phyloP scores from a whole-genome alignment of 2,888 invertebrate genomes.

The Heliconius erato region DNA sequence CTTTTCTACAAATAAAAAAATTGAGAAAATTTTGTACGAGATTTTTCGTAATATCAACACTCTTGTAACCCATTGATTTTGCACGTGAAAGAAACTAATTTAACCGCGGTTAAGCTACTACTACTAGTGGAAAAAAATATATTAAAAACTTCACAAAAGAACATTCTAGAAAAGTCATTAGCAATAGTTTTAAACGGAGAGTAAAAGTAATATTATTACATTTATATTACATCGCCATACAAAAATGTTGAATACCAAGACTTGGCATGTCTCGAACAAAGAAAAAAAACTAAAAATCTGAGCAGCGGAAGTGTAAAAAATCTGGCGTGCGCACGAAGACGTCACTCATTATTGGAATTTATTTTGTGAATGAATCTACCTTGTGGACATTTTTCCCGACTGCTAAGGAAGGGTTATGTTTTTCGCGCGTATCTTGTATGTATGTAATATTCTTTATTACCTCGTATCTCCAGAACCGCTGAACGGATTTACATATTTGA shows the following conservation, averaged over 20 bases:
- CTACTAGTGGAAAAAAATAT: not conserved
- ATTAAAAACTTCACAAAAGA: not conserved
- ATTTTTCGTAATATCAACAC: too few relatives aligned
- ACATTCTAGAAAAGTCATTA: not conserved
- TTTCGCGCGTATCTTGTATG: too few relatives aligned
- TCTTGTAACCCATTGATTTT: too few relatives aligned
- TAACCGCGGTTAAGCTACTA: too few relatives aligned
- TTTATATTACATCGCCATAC: not conserved
- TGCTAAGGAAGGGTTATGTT: too few relatives aligned
- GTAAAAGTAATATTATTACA: not conserved
- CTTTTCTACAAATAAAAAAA: too few relatives aligned
- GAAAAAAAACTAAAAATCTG: constrained; percentile 18
- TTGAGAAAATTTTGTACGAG: too few relatives aligned
- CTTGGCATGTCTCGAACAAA: constrained; percentile 24
- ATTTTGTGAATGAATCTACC: constrained; percentile 31
- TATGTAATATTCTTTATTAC: too few relatives aligned
- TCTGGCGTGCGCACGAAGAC: constrained; percentile 39
- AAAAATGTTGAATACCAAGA: not conserved
- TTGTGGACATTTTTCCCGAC: not conserved
- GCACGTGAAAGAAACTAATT: too few relatives aligned
- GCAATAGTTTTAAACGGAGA: not conserved
- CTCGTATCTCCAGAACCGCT: too few relatives aligned
- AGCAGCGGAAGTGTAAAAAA: constrained; percentile 47
- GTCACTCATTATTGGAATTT: constrained; percentile 20
- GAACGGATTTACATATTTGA: too few relatives aligned